Conservation (phyloP, 2,113 vertebrate genomes). For the Amia ocellicauda region DNA sequence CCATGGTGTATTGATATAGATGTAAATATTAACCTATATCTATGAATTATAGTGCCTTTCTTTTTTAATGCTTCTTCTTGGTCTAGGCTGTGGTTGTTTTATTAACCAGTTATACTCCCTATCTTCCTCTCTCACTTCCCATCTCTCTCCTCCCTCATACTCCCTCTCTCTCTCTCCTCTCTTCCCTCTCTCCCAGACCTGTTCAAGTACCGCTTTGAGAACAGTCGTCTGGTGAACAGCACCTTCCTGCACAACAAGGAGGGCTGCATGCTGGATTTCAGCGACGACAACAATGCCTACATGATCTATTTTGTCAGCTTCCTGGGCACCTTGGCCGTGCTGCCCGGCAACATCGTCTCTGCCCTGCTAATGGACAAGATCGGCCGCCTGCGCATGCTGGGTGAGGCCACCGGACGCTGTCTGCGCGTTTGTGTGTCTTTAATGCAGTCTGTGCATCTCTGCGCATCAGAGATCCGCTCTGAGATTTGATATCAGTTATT, state of each 20-base stretch:
- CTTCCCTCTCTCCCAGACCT: slow-evolving; percentile 68
- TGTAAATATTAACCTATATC: too few relatives aligned
- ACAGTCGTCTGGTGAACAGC: slow-evolving; percentile 87
- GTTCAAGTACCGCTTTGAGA: slow-evolving; percentile 89
- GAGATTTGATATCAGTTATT: too few relatives aligned
- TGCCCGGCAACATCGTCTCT: slow-evolving; percentile 93
- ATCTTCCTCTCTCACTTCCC: background rate
- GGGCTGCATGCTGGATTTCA: slow-evolving; percentile 89
- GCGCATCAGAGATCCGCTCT: too few relatives aligned
- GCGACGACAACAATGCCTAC: slow-evolving; percentile 93
- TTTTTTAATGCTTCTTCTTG: slow-evolving; percentile 2
- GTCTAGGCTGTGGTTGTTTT: too few relatives aligned
- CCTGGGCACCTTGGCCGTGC: slow-evolving; percentile 88
- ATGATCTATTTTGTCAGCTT: slow-evolving; percentile 99
- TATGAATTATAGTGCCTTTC: background rate
- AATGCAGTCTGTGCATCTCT: too few relatives aligned
- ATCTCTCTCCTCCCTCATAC: background rate
- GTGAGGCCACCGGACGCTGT: slow-evolving; percentile 47
- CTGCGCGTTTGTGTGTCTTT: background rate
- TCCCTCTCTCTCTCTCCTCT: background rate
- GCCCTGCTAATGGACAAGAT: slow-evolving; percentile 98
- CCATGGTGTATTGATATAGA: background rate
- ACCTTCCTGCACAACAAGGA: slow-evolving; percentile 97
- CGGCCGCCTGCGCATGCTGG: slow-evolving; percentile 90
- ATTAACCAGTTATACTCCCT: background rate